These are phyloP conservation scores for Acheta domesticus DNA, from an alignment of 2,888 invertebrate genomes.

Conservation along the genomic window DNA sequence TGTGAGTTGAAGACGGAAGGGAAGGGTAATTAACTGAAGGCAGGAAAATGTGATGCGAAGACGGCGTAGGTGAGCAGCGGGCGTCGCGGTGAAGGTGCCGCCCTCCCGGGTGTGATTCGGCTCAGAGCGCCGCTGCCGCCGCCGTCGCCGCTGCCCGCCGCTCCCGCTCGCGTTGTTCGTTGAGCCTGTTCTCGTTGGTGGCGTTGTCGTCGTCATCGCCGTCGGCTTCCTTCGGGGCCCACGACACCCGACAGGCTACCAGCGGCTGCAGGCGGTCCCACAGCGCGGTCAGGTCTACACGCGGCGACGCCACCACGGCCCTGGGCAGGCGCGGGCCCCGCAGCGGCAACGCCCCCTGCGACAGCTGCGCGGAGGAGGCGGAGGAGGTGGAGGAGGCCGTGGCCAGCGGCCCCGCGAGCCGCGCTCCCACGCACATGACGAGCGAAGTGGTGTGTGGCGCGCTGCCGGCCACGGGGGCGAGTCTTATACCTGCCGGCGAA, in stretches of 20 bases:
- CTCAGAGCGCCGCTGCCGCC: background rate
- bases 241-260: background rate
- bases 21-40: too few species aligned
- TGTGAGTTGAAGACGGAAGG: too few species aligned
- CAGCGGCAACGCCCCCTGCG: background rate
- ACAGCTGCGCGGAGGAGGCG: too few species aligned
- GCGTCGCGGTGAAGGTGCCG: background rate
- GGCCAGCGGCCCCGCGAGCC: too few species aligned
- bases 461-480: too few species aligned
- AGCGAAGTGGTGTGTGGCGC: too few species aligned
- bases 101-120: too few species aligned
- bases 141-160: background rate
- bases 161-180: background rate
- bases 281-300: background rate
- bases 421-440: too few species aligned
- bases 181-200: background rate
- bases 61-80: background rate
- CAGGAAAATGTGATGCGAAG: too few species aligned
- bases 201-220: constrained; percentile 2
- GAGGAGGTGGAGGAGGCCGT: too few species aligned
- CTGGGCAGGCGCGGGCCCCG: constrained; percentile 1
- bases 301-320: background rate
- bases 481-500: too few species aligned
- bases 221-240: background rate
- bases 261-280: background rate